Base-by-base conservation (phyloP, 1,140 invertebrate genomes). In the Bombus affinis region DNA sequence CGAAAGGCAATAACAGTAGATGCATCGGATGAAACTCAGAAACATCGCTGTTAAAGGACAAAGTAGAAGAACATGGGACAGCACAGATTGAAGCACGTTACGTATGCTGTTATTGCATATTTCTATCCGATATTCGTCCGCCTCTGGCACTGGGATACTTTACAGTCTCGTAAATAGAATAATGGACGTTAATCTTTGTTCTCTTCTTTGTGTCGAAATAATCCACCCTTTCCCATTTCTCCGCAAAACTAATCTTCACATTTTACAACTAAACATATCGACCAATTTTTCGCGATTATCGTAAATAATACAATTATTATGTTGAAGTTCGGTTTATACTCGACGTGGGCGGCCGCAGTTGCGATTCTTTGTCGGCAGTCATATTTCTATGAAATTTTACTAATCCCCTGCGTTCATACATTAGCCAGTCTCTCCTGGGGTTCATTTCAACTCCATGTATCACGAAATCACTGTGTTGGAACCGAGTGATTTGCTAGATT, bases 401-500 rank as follows among this genome's bases (percentile, higher is more conserved):
- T 72, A 73, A 85, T 85, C 77, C 39, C 32, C 57, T 47, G 39
- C 47, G n/a, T 72, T 65, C 66, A 9, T 73, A 62, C 53, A 65
- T 85, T 73, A 70, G 15, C 37, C 70, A 13, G 22, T 53, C 35
- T 62, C 81, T 47, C 73, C 13, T 68, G 82, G 75, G 82, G 74
- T 78, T 83, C 74, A 35, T 78, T 83, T 83, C 82, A 78, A 78
- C 74, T 83, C 74, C 65, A 83, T 83, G 74, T 68, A 83, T 83
- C 82, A 78, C 74, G 74, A 57, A 77, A 83, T 83, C 82, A 70
- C 65, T 78, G 65, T 59, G 82, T 70, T 78, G 82, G 82, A 83
- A 83, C 82, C 62, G 82, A 78, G 73, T 78, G 82, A 83, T 83
- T 83, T 83, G 82, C 74, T 83, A 83, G 82, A 83, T 83, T 83